Evolutionary conservation across 2,888 invertebrate species (phyloP).

Genomic region (Drosophila hamatofila): DNA sequence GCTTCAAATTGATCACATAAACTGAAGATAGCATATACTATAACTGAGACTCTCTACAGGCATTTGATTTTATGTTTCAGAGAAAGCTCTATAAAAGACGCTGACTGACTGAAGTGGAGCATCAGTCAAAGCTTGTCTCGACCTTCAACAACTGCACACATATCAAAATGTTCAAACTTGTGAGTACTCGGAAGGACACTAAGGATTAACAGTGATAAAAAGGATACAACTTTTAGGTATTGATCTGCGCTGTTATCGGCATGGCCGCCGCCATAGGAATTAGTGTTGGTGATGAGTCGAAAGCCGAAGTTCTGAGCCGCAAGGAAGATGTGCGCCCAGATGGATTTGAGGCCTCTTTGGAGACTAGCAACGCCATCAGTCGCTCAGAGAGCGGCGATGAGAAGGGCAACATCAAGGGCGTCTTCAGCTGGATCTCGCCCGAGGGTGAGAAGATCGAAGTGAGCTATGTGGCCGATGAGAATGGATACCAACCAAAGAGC

Average conservation of each 20-base stretch:
- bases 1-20: too few relatives aligned
- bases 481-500: slow-evolving; percentile 75
- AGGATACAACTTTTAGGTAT: slow-evolving; percentile 53
- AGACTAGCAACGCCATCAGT: slow-evolving; percentile 64
- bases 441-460: slow-evolving; percentile 75
- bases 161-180: slow-evolving; percentile 69
- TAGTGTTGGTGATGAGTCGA: slow-evolving; percentile 50
- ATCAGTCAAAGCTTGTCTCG: slow-evolving; percentile 67
- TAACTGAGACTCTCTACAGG: too few relatives aligned
- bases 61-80: too few relatives aligned
- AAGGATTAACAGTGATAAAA: too few relatives aligned
- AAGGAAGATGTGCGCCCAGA: slow-evolving; percentile 71
- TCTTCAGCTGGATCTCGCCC: slow-evolving; percentile 66
- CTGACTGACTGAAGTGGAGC: slow-evolving; percentile 9
- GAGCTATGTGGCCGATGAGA: slow-evolving; percentile 77
- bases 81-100: slow-evolving; percentile 40
- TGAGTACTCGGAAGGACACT: slow-evolving; percentile 33
- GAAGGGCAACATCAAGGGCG: slow-evolving; percentile 71
- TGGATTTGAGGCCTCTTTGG: slow-evolving; percentile 64
- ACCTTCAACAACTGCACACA: slow-evolving; percentile 33
- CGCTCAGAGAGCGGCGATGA: slow-evolving; percentile 61
- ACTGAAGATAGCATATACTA: too few relatives aligned
- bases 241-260: slow-evolving; percentile 66
- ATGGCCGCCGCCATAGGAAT: slow-evolving; percentile 59
- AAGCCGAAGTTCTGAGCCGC: slow-evolving; percentile 55